Conservation (phyloP, 1,140 invertebrate genomes). For the Amphibalanus amphitrite region DNA sequence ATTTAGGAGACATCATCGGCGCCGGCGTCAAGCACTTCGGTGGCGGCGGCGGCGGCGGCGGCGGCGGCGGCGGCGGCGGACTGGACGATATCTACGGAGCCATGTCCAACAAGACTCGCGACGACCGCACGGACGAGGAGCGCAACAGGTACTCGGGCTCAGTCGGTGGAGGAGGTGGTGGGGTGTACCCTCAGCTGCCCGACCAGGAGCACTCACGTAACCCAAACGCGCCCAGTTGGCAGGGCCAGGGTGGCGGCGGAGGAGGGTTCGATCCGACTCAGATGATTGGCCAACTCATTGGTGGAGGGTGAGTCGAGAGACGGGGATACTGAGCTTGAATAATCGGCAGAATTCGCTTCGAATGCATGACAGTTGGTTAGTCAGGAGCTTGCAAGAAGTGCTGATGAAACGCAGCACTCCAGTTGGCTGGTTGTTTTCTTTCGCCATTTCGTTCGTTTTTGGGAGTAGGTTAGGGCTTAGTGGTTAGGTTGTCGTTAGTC, state of each 20-base stretch:
- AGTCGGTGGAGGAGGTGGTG: no score
- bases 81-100: neutral
- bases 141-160: neutral
- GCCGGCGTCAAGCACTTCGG: constrained; percentile 2
- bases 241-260: neutral
- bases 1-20: neutral
- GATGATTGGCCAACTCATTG: neutral
- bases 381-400: no score
- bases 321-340: no score
- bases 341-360: no score
- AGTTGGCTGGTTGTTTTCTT: no score
- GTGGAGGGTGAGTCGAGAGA: neutral
- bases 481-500: no score
- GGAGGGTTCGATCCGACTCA: neutral
- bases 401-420: no score
- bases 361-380: no score
- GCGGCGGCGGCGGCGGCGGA: neutral
- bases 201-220: neutral
- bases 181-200: neutral
- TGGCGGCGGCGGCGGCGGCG: no score
- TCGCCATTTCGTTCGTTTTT: no score
- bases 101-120: neutral
- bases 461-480: no score
- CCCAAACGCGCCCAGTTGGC: neutral
- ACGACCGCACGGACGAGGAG: neutral